Conservation (phyloP, 2,888 invertebrate genomes). For the Branchellion lobata region DNA sequence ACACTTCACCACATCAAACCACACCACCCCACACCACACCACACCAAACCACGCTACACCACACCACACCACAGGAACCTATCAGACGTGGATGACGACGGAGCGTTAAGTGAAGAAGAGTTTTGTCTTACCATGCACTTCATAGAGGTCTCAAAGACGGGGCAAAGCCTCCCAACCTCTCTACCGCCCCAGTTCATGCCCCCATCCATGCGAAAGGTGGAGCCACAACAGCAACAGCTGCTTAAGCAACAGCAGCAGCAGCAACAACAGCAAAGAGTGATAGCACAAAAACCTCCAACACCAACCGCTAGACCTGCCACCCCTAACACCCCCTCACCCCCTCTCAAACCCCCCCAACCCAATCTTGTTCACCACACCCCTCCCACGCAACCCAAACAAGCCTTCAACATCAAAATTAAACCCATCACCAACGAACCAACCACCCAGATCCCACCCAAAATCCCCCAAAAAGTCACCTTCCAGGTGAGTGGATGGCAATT, state of each 20-base stretch:
- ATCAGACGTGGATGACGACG: slow-evolving; percentile 90
- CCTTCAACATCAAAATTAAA: slow-evolving; percentile 6
- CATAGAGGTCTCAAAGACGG: slow-evolving; percentile 81
- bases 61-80: slow-evolving; percentile 69
- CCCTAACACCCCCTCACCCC: not conserved
- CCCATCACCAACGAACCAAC: not conserved
- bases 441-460: not conserved
- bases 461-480: not conserved
- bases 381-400: slow-evolving; percentile 38
- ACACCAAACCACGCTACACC: not conserved
- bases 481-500: no score
- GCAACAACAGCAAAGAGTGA: not conserved
- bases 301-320: not conserved
- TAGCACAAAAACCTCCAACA: not conserved
- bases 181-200: slow-evolving; percentile 84
- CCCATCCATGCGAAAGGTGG: slow-evolving; percentile 73
- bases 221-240: slow-evolving; percentile 12
- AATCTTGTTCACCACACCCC: slow-evolving; percentile 41
- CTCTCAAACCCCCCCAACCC: slow-evolving; percentile 26
- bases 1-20: not conserved
- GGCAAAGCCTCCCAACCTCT: slow-evolving; percentile 76
- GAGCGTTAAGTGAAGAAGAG: slow-evolving; percentile 89
- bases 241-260: not conserved
- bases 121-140: slow-evolving; percentile 95
- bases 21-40: no score